Evolutionary conservation across 2,113 vertebrate genomes (phyloP).

Genomic region (Pseudopipra pipra): DNA sequence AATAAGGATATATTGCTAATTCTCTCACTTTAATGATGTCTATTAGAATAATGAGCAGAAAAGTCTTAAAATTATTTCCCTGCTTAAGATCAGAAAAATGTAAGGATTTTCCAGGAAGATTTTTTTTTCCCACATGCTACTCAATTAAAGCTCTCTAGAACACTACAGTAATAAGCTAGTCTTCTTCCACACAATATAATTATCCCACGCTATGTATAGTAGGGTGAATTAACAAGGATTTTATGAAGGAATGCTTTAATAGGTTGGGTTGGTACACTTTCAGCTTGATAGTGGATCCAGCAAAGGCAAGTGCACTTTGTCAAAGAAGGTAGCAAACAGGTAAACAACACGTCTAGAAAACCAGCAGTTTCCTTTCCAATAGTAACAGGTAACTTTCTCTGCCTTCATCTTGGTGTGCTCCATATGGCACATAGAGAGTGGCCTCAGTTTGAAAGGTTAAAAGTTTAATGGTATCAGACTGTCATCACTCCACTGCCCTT

Average conservation of each 20-base stretch:
- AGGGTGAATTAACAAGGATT: not conserved
- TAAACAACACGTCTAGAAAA: not conserved
- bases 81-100: not conserved
- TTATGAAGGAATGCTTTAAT: not conserved
- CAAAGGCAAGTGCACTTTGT: not conserved
- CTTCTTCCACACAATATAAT: not conserved
- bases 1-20: not conserved
- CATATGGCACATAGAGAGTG: not conserved
- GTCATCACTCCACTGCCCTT: not conserved
- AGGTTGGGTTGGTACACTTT: not conserved
- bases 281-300: not conserved
- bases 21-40: not conserved
- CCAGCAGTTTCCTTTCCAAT: not conserved
- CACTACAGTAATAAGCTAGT: not conserved
- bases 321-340: not conserved
- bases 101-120: not conserved
- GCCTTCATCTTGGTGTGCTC: not conserved
- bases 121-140: not conserved
- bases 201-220: not conserved
- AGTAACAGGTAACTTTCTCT: not conserved
- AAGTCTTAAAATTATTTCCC: not conserved
- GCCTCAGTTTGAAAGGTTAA: not conserved
- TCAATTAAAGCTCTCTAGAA: not conserved
- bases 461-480: not conserved
- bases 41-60: not conserved